A percentile compares a stretch with the other conserved stretches of the same genome.
These are phyloP conservation scores for Scotopteryx bipunctaria DNA, from an alignment of 2,888 invertebrate genomes.

Conservation along the genomic window DNA sequence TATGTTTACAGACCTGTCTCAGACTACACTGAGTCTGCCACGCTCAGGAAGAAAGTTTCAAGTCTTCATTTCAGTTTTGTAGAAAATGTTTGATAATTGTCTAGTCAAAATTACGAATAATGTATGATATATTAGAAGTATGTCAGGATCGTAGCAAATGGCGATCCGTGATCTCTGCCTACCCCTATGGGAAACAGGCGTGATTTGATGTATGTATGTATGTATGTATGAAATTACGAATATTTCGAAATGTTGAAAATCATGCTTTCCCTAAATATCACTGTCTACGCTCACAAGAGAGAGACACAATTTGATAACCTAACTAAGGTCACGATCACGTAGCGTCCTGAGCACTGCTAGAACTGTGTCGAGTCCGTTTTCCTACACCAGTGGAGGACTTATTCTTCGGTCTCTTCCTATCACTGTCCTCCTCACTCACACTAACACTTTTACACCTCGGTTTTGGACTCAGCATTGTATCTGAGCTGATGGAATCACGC, in stretches of 20 bases:
- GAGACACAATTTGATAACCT: conserved; percentile 75
- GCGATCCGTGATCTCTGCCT: too few species aligned
- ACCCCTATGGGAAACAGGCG: too few species aligned
- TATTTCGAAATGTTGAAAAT: background rate
- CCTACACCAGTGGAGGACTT: conserved; percentile 70
- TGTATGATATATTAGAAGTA: too few species aligned
- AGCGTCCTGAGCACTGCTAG: conserved; percentile 66
- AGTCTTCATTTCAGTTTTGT: too few species aligned
- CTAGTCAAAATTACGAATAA: too few species aligned
- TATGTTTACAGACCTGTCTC: too few species aligned
- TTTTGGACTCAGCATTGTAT: conserved; percentile 75
- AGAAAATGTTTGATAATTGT: too few species aligned
- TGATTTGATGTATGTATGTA: background rate
- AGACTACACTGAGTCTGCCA: too few species aligned
- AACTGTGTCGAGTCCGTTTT: conserved; percentile 76
- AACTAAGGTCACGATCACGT: conserved; percentile 60
- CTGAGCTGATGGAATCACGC: conserved; percentile 84
- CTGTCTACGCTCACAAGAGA: conserved; percentile 25
- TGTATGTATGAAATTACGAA: background rate
- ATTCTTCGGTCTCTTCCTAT: conserved; percentile 67
- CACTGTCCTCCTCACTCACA: conserved; percentile 66
- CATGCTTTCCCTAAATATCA: conserved; percentile 15
- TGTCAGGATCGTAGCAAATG: too few species aligned
- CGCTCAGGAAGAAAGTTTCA: too few species aligned
- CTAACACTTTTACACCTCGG: conserved; percentile 78